phyloP scores from a whole-genome alignment of 2,113 vertebrate species.

The Sarotherodon lohbergeri region DNA sequence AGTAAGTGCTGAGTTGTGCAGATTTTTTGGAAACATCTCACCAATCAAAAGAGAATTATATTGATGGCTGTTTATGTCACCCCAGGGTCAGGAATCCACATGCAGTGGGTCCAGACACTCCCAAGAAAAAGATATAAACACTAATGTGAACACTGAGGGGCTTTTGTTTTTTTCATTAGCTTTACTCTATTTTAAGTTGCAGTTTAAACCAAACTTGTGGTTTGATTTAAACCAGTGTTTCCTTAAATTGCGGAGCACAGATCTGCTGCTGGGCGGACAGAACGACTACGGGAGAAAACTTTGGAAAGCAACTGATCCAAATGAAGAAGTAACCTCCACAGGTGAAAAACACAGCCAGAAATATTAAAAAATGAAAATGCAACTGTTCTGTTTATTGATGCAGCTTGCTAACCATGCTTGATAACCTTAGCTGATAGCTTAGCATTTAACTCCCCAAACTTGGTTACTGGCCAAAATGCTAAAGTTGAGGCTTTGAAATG shows the following conservation, averaged over 20 bases:
- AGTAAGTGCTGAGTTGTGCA: neutral
- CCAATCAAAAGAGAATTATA: neutral
- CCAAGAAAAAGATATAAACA: neutral
- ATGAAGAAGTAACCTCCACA: accelerated
- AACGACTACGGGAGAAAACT: neutral
- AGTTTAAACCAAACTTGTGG: neutral
- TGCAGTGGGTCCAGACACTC: neutral
- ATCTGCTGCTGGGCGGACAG: accelerated
- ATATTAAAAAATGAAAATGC: neutral
- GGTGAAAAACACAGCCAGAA: neutral
- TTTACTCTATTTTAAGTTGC: neutral
- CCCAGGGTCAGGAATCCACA: neutral
- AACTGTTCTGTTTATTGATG: neutral
- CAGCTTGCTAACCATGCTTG: neutral
- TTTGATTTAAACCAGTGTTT: neutral
- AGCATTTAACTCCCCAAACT: neutral
- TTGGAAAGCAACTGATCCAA: neutral
- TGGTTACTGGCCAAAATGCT: neutral
- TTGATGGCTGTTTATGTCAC: neutral
- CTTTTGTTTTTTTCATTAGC: neutral
- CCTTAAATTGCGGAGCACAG: neutral
- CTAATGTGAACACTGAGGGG: neutral
- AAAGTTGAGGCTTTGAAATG: neutral
- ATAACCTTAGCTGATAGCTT: neutral
- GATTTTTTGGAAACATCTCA: neutral